Evolutionary conservation across 2,113 vertebrate genomes (phyloP), one percentile per base, ranked within the genome.

Genomic region (Rafetus swinhoei): DNA sequence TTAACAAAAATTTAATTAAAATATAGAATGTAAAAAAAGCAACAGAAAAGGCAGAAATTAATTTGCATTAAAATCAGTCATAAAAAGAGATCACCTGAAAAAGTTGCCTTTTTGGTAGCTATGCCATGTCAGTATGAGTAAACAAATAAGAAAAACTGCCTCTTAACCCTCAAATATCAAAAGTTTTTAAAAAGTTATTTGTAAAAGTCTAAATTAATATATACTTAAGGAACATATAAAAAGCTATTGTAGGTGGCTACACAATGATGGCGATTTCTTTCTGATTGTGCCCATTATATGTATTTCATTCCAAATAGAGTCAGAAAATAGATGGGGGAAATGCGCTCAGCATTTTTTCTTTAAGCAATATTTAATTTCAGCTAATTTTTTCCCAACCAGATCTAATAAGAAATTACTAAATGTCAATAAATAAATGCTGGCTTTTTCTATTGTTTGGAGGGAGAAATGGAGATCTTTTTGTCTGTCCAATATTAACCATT

Each of bases 341-440:
- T 82, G 55, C 56, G 45, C 24, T 9, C 24, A n/a, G 35, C 39
- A 56, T 57, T 81, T 56, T 35, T 9, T 80, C 32, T 55, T 15
- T 24, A 25, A 72, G 29, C 18, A 72, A 72, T 50, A 50, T 77
- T 45, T 77, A 25, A 77, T 77, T 77, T 77, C 74, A 77, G 35
- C 22, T 77, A 45, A 35, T 81, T 57, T 62, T 29, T n/a, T 9
- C 21, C 16, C 19, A 59, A 25, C 18, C 11, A 52, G 85, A 81
- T 74, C 74, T 76, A 62, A 4, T 81, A 18, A 2, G 15, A 88
- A 84, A 56, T 93, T 22, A 10, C 4, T 81, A 9, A 84, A 24
- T 87, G 82, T 56, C 6, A 50, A 35, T 56, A 90, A 82, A 32
- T 21, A 10, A 0, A 0, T 7, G 0, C 39, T 0, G 1, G 3